phyloP scores from a whole-genome alignment of 1,140 invertebrate genomes.

The Hypothenemus hampei region DNA sequence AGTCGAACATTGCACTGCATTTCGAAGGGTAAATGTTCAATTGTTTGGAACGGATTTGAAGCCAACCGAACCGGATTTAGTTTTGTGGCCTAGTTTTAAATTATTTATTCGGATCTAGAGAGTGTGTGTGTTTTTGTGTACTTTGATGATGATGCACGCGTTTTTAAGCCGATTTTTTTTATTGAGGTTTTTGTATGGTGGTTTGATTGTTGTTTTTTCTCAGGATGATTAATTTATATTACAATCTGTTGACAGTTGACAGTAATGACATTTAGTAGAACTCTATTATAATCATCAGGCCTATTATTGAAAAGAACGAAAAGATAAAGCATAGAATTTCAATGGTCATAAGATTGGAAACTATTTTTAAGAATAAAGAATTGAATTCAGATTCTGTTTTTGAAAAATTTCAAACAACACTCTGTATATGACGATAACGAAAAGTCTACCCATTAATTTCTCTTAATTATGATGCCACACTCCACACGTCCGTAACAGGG shows the following conservation, averaged over 20 bases:
- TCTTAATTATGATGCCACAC: conserved; percentile 43
- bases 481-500: conserved; percentile 35
- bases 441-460: conserved; percentile 29
- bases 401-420: too few species aligned
- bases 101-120: conserved; percentile 34
- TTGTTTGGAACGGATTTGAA: conserved; percentile 40
- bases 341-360: too few species aligned
- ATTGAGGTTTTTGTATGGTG: conserved; percentile 15
- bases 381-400: too few species aligned
- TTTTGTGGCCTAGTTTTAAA: conserved; percentile 32
- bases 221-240: conserved; percentile 24
- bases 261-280: too few species aligned
- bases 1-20: neutral
- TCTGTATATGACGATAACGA: neutral
- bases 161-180: conserved; percentile 30
- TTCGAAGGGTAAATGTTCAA: conserved; percentile 20
- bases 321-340: too few species aligned
- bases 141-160: conserved; percentile 17
- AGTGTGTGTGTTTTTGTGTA: conserved; percentile 29
- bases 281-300: too few species aligned
- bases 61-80: conserved; percentile 35
- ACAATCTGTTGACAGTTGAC: too few species aligned
- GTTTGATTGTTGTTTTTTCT: conserved; percentile 24
- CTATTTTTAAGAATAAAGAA: too few species aligned
- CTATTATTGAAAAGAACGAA: too few species aligned